Evolutionary conservation across 2,888 invertebrate species (phyloP).

Genomic region (Cancer borealis): DNA sequence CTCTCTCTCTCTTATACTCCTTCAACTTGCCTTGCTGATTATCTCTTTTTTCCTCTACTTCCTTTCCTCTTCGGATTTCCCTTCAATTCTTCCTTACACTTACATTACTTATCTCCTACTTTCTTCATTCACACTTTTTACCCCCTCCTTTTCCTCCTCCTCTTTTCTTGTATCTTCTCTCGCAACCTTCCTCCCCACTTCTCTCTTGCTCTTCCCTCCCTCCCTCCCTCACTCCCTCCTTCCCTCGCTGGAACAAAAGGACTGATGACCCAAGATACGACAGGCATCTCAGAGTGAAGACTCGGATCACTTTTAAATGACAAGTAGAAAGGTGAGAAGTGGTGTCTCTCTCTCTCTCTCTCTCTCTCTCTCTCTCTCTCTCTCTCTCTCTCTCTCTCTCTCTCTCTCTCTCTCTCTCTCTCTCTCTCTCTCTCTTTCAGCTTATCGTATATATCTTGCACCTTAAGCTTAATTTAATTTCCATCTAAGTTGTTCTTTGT

Average conservation of each 20-base stretch:
- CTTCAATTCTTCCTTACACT: neutral
- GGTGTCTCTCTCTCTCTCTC: conserved; percentile 50
- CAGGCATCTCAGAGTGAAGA: neutral
- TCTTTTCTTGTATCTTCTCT: neutral
- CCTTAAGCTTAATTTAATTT: neutral
- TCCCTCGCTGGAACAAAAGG: conserved; percentile 28
- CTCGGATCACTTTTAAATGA: conserved; percentile 12
- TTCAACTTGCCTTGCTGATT: neutral
- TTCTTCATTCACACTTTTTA: neutral
- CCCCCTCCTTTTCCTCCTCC: neutral
- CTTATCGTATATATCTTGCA: neutral
- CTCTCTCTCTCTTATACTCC: neutral
- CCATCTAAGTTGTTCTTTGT: neutral
- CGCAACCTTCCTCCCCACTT: neutral
- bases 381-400: conserved; percentile 52
- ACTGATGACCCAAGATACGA: conserved; percentile 5
- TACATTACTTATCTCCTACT: neutral
- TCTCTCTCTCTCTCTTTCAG: neutral
- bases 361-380: conserved; percentile 55
- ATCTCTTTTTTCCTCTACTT: neutral
- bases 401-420: conserved; percentile 52
- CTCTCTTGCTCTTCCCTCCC: neutral
- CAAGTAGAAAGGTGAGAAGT: neutral
- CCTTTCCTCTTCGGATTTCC: neutral
- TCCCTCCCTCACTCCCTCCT: neutral